Conservation (phyloP, 2,113 vertebrate genomes). For the Sylvilagus bachmani region DNA sequence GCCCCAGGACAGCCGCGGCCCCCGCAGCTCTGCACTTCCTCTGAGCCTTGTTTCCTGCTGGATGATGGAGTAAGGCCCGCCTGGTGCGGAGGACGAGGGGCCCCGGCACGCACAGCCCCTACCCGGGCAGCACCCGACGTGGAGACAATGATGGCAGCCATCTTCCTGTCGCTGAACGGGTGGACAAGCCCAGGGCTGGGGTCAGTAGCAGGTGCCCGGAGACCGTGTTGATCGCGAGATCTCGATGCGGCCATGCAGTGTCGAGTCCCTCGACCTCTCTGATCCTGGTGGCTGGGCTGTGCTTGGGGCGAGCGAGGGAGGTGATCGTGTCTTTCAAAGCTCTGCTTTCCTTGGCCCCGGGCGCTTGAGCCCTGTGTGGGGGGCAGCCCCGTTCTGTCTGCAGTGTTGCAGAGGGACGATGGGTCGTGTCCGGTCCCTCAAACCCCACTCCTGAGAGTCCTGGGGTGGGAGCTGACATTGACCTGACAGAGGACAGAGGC, state of each 20-base stretch:
- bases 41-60: background rate
- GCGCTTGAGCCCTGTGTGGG: background rate
- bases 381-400: background rate
- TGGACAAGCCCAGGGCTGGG: fast-evolving
- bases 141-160: fast-evolving
- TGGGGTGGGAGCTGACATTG: background rate
- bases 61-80: background rate
- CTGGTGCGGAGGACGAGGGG: background rate
- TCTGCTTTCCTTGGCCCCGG: background rate
- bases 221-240: fast-evolving
- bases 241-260: fast-evolving
- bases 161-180: no score
- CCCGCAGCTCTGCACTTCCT: background rate
- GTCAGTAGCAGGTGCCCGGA: fast-evolving
- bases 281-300: background rate
- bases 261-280: background rate
- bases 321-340: background rate
- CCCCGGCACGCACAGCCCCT: fast-evolving
- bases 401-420: fast-evolving
- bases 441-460: background rate
- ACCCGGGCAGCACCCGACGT: no score
- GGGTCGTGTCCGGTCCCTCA: background rate
- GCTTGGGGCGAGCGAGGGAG: background rate
- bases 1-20: background rate
- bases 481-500: fast-evolving